Evolutionary conservation across 1,140 invertebrate species (phyloP).

Genomic region (Drosophila mojavensis): DNA sequence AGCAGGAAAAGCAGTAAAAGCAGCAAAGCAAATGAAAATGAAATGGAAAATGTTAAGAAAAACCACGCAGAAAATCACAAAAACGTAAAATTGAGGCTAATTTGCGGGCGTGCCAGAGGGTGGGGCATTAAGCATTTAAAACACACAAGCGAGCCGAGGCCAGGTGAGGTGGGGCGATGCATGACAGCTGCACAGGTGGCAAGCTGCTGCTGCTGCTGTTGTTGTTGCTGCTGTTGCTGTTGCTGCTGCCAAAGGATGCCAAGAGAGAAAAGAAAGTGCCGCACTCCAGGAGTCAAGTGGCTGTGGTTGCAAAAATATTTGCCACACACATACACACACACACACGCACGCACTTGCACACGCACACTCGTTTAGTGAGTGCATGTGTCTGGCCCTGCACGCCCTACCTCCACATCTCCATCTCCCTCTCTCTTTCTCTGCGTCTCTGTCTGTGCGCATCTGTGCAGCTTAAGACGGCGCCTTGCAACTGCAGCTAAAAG

Average conservation of each 20-base stretch:
- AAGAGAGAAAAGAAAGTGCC: slow-evolving; percentile 45
- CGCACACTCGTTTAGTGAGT: slow-evolving; percentile 5
- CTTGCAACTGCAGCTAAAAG: slow-evolving; percentile 41
- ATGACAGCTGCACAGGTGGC: slow-evolving; percentile 30
- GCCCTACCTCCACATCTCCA: neutral
- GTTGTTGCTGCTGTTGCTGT: neutral
- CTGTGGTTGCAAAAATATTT: slow-evolving; percentile 63
- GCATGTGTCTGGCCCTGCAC: slow-evolving; percentile 4
- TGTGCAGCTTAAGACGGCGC: slow-evolving; percentile 48
- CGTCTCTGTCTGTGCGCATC: slow-evolving; percentile 24
- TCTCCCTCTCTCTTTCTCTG: neutral
- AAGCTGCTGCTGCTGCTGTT: slow-evolving; percentile 3
- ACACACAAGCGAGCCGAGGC: neutral
- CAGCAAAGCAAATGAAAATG: neutral
- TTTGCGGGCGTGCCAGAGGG: slow-evolving; percentile 10
- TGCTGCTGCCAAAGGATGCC: slow-evolving; percentile 18
- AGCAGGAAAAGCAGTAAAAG: neutral
- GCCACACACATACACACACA: slow-evolving; percentile 22
- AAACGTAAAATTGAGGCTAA: slow-evolving; percentile 30
- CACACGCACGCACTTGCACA: neutral
- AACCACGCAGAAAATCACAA: slow-evolving; percentile 23
- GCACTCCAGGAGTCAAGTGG: slow-evolving; percentile 70
- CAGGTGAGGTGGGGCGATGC: neutral
- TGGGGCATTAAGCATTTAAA: slow-evolving; percentile 18
- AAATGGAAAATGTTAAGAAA: slow-evolving; percentile 6